Base-by-base conservation (phyloP, 2,113 vertebrate genomes). In the Dissostichus mawsoni region DNA sequence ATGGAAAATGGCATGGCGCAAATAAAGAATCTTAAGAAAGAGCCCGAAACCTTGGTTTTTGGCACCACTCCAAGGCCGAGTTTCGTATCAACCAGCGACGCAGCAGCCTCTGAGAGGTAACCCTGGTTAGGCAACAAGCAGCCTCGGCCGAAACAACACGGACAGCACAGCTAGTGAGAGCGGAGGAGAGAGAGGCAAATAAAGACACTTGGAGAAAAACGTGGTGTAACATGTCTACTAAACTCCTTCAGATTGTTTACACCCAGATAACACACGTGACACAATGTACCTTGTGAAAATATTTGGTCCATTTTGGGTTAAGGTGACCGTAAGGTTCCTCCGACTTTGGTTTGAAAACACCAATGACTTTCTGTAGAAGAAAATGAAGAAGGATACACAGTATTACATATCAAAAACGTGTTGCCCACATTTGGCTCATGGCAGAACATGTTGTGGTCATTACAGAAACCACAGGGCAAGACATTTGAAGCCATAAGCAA, bases 281-380 rank as follows among this genome's bases (percentile, higher is more conserved):
- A 67, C 92, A 95, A 83, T 92, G 94, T 74, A 98, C 87, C 94
- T 99, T 99, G 87, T 99, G 98, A 90, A 99, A 96, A 76, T 98
- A 99, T 94, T 99, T 99, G 96, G 98, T 99, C 98, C 98, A 99
- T 90, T 99, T 99, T 50, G 98, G 98, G 91, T 99, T 99, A 67
- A 99, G 95, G 53, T 99, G 97, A 92, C 98, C 97, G 2, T 99
- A 99, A 85, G 98, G 98, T 91, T 99, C 98, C 92, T 99, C 98
- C 41, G 98, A 97, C 94, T 99, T 99, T 95, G 98, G 98, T 94
- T 99, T 99, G 91, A 99, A 99, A 68, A 99, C 98, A 48, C 97
- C 98, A 84, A 98, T 95, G 79, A 91, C 96, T 94, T 96, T 98
- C 98, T 99, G 85, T 45, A 12, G 64, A 61, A 41, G 18, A 29